These are phyloP conservation scores for Rhorus exstirpatorius DNA, from an alignment of 2,888 invertebrate genomes.

Conservation along the genomic window DNA sequence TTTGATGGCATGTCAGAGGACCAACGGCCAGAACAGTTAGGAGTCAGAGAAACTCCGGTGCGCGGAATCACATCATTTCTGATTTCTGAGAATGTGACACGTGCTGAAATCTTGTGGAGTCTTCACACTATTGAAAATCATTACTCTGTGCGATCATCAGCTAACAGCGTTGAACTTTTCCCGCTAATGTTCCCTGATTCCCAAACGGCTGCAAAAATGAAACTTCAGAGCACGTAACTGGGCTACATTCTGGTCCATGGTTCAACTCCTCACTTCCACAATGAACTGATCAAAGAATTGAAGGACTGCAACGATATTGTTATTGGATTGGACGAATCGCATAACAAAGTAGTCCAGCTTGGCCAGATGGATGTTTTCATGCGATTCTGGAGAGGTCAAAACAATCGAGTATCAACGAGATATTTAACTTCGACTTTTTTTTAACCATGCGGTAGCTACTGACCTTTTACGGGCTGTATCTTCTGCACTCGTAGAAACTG, in stretches of 20 bases:
- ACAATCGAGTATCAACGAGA: constrained; percentile 70
- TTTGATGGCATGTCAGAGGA: too few relatives aligned
- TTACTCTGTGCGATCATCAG: constrained; percentile 58
- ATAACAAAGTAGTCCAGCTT: too few relatives aligned
- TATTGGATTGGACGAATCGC: too few relatives aligned
- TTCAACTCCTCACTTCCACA: constrained; percentile 66
- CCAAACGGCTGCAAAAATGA: constrained; percentile 66
- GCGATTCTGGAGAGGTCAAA: constrained; percentile 72
- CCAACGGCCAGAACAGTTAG: too few relatives aligned
- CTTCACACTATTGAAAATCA: constrained; percentile 55
- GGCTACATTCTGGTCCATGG: constrained; percentile 69
- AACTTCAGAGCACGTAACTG: constrained; percentile 69
- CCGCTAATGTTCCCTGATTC: constrained; percentile 69
- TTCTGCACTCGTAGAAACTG: not conserved
- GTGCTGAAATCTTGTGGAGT: constrained; percentile 64
- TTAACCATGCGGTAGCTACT: constrained; percentile 68
- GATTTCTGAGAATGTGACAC: too few relatives aligned
- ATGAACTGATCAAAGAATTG: too few relatives aligned
- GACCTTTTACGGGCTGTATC: constrained; percentile 71
- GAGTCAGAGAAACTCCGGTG: too few relatives aligned
- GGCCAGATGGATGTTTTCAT: constrained; percentile 76
- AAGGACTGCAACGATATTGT: constrained; percentile 45
- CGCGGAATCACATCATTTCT: too few relatives aligned
- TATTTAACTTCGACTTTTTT: constrained; percentile 74
- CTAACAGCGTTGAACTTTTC: constrained; percentile 58